Conservation (phyloP, 2,888 invertebrate genomes). For the Cephus rjabovi region DNA sequence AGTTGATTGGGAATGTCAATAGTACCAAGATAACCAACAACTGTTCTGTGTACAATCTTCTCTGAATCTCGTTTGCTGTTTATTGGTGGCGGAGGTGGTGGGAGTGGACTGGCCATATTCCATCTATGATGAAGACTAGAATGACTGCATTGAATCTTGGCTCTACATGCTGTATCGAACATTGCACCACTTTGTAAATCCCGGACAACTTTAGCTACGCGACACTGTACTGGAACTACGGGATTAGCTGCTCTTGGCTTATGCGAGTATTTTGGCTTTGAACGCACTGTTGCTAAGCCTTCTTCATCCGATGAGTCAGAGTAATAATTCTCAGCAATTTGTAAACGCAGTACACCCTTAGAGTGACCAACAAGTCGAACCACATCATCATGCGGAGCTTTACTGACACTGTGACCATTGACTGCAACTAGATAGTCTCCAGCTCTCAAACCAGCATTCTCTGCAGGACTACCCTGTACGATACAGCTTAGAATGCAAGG, state of each 20-base stretch:
- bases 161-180: conserved; percentile 61
- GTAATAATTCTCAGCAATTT: conserved; percentile 88
- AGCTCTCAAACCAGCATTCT: conserved; percentile 88
- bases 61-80: conserved; percentile 60
- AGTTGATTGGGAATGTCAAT: conserved; percentile 94
- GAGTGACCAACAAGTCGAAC: conserved; percentile 91
- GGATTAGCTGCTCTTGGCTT: conserved; percentile 58
- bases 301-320: conserved; percentile 89
- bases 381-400: conserved; percentile 92
- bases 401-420: conserved; percentile 91
- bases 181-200: conserved; percentile 69
- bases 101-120: conserved; percentile 62
- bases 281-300: conserved; percentile 71
- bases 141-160: conserved; percentile 52
- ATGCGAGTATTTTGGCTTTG: conserved; percentile 73
- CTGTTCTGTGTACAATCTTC: conserved; percentile 80
- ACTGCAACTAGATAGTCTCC: conserved; percentile 94
- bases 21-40: conserved; percentile 95
- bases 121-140: conserved; percentile 59
- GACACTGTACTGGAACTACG: conserved; percentile 58
- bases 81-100: conserved; percentile 63
- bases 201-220: conserved; percentile 69
- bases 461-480: conserved; percentile 90
- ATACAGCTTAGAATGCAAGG: conserved; percentile 96
- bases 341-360: conserved; percentile 83